Evolutionary conservation across 1,140 invertebrate genomes (phyloP).

Genomic region (Pissodes strobi): DNA sequence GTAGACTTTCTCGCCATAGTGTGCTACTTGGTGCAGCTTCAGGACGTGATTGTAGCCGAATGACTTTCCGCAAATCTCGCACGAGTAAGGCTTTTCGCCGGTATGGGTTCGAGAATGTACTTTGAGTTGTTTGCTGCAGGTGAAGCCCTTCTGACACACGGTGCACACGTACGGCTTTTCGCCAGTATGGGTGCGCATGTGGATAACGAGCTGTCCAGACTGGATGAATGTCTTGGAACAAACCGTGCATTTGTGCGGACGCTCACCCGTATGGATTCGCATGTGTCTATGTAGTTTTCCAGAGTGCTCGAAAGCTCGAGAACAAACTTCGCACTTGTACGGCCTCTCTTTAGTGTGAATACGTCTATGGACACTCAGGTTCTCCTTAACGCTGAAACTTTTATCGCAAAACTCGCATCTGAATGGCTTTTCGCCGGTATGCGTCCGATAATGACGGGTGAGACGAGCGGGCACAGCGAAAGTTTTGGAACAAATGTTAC

Average conservation of each 20-base stretch:
- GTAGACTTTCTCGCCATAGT: constrained; percentile 89
- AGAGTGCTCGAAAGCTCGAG: constrained; percentile 88
- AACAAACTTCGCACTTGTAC: constrained; percentile 88
- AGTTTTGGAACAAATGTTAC: constrained; percentile 89
- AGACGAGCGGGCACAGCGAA: constrained; percentile 89
- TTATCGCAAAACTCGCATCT: constrained; percentile 92
- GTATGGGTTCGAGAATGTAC: constrained; percentile 84
- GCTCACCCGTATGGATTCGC: constrained; percentile 88
- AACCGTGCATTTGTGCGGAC: constrained; percentile 91
- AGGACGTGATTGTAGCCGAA: constrained; percentile 82
- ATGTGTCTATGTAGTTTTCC: constrained; percentile 91
- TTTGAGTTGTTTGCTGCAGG: constrained; percentile 88
- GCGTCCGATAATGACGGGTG: constrained; percentile 87
- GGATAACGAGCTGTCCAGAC: constrained; percentile 83
- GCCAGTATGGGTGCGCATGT: constrained; percentile 85
- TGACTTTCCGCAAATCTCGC: constrained; percentile 79
- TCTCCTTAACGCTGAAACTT: constrained; percentile 90
- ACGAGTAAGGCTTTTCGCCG: constrained; percentile 76
- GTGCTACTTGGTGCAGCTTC: constrained; percentile 86
- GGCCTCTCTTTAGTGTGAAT: constrained; percentile 89
- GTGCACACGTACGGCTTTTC: constrained; percentile 89
- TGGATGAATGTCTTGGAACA: constrained; percentile 92
- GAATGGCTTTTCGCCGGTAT: constrained; percentile 70
- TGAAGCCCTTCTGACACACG: constrained; percentile 83
- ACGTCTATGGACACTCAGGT: constrained; percentile 86